phyloP scores from a whole-genome alignment of 2,797 vertebrate genomes.

The Hybognathus amarus region DNA sequence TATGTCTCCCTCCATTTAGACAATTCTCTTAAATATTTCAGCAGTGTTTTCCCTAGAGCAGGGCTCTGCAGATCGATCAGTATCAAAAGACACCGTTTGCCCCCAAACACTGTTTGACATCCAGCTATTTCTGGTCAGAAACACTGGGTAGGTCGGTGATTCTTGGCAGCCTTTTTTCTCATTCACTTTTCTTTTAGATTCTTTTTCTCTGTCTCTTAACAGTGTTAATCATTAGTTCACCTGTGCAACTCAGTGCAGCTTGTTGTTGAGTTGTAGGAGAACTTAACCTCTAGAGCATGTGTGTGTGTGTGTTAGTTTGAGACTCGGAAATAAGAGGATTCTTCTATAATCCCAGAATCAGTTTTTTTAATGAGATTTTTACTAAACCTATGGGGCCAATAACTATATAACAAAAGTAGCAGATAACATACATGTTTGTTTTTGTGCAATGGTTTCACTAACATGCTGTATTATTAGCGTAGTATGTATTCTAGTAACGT shows the following conservation, averaged over 20 bases:
- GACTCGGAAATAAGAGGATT: constrained; percentile 36
- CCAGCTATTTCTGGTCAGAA: constrained; percentile 69
- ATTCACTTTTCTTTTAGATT: constrained; percentile 24
- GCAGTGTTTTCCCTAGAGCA: constrained; percentile 66
- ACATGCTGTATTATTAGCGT: neutral
- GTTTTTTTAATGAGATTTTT: constrained; percentile 30
- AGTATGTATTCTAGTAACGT: neutral
- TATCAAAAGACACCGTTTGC: constrained; percentile 75
- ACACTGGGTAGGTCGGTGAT: constrained; percentile 56
- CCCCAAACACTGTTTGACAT: constrained; percentile 69
- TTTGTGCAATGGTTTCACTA: neutral
- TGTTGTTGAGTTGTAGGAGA: constrained; percentile 16
- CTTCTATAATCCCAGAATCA: constrained; percentile 36
- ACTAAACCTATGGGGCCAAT: neutral
- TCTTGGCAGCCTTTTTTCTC: constrained; percentile 23
- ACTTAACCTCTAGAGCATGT: neutral
- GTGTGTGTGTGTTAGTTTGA: neutral
- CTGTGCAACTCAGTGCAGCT: constrained; percentile 10
- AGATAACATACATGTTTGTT: neutral
- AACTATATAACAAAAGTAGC: constrained; percentile 9
- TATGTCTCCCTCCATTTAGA: constrained; percentile 69
- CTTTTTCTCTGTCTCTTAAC: constrained; percentile 25
- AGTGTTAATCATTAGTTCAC: constrained; percentile 18
- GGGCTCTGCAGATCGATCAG: constrained; percentile 73
- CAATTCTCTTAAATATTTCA: constrained; percentile 75